These are phyloP conservation scores for Heliconius melpomene DNA, from an alignment of 1,140 invertebrate species.

Conservation along the genomic window DNA sequence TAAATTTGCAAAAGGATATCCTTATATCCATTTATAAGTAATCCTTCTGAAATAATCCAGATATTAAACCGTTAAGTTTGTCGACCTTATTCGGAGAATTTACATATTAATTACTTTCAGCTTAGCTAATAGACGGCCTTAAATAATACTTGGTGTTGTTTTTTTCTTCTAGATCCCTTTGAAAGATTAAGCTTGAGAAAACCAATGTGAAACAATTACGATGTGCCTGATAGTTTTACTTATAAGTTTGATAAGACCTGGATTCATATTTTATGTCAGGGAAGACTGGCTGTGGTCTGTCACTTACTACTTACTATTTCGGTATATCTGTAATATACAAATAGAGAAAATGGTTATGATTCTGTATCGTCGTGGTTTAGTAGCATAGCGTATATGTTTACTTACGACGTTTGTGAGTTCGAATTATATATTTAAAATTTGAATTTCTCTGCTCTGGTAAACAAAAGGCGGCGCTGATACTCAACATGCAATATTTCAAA, in stretches of 20 bases:
- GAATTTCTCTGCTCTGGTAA: too few relatives aligned
- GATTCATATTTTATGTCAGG: not conserved
- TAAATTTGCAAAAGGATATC: not conserved
- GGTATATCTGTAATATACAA: too few relatives aligned
- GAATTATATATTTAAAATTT: too few relatives aligned
- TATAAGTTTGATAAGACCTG: not conserved
- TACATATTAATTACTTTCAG: constrained; percentile 10
- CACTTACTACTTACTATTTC: too few relatives aligned
- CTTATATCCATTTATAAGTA: not conserved
- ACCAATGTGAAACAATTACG: not conserved
- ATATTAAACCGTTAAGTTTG: not conserved
- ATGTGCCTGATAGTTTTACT: not conserved
- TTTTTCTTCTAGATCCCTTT: not conserved
- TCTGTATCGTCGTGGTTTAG: too few relatives aligned
- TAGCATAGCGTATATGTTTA: too few relatives aligned
- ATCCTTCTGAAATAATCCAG: not conserved
- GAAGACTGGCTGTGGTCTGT: not conserved
- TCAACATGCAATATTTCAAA: too few relatives aligned
- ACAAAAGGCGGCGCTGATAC: too few relatives aligned
- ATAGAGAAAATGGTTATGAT: too few relatives aligned
- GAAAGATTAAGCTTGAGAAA: not conserved
- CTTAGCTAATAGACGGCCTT: not conserved
- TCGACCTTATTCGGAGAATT: not conserved
- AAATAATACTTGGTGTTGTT: not conserved
- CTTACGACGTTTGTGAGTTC: too few relatives aligned